Evolutionary conservation across 1,140 invertebrate species (phyloP), one percentile per base, ranked within the genome.

Genomic region (Macrobrachium nipponense): DNA sequence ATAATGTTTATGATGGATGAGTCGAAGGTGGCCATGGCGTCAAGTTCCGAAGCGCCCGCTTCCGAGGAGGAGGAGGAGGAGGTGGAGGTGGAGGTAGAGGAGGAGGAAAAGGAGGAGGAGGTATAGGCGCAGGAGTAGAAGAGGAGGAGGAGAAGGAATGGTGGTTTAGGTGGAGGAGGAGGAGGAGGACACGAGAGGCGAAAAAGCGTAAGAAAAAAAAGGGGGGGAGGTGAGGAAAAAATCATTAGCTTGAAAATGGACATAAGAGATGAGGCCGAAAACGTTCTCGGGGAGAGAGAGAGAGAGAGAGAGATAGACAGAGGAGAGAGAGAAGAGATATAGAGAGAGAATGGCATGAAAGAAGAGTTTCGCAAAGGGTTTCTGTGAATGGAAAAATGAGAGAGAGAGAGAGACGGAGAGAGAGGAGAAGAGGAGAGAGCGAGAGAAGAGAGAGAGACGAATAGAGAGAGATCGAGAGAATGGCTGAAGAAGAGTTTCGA

Each of bases 381-480:
- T 60, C 5, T 43, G 20, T 61, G 43, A 80, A 43, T 18, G 60
- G n/a, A 3, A 70, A 27, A 72, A 17, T 15, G 23, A 23, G 62
- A 44, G 11, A 23, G 70, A 68, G 44, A n/a, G 66, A 62, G 62
- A 64, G 61, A 27, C 10, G 60, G 78, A 80, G 78, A 43, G 58
- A 58, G 75, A 18, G n/a, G 58, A n/a, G n/a, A n/a, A n/a, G n/a
- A n/a, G n/a, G 78, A 43, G 58, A 58, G 75, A 18, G n/a, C 58
- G 23, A 23, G 62, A 44, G 11, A 23, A n/a, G 70, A 68, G 44
- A n/a, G 66, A 62, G 62, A 64, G 61, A 27, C 10, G 60, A n/a
- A n/a, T n/a, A n/a, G 78, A 80, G 78, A 43, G 58, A 58, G 75
- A 18, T 4, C 58, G n/a, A 78, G 44, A 61, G 77, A 20, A 4